Evolutionary conservation across 2,797 vertebrate genomes (phyloP).

Genomic region (Urocyon cinereoargenteus): DNA sequence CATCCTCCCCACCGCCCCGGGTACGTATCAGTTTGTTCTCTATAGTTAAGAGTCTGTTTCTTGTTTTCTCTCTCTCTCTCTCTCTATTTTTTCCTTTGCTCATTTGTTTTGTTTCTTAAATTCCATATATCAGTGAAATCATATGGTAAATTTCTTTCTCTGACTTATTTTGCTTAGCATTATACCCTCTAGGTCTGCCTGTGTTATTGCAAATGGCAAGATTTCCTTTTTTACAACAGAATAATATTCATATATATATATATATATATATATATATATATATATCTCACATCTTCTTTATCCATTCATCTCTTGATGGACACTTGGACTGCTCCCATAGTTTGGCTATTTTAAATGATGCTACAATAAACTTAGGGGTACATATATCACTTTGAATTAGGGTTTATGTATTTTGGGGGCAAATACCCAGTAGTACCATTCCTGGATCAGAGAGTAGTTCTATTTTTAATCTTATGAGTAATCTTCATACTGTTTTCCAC

Average conservation of each 20-base stretch:
- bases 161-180: neutral
- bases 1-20: neutral
- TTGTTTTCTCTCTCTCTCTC: neutral
- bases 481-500: neutral
- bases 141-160: neutral
- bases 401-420: neutral
- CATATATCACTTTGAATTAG: neutral
- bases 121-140: neutral
- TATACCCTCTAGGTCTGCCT: neutral
- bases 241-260: neutral
- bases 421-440: neutral
- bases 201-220: neutral
- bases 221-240: neutral
- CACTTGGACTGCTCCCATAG: neutral
- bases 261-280: neutral
- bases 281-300: neutral
- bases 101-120: neutral
- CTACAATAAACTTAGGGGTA: neutral
- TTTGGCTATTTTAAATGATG: neutral
- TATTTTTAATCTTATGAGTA: neutral
- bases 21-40: neutral
- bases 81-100: neutral
- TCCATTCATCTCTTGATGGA: neutral
- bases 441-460: neutral
- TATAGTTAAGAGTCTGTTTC: neutral